Evolutionary conservation across 2,888 invertebrate species (phyloP).

Genomic region (Protonemura montana): DNA sequence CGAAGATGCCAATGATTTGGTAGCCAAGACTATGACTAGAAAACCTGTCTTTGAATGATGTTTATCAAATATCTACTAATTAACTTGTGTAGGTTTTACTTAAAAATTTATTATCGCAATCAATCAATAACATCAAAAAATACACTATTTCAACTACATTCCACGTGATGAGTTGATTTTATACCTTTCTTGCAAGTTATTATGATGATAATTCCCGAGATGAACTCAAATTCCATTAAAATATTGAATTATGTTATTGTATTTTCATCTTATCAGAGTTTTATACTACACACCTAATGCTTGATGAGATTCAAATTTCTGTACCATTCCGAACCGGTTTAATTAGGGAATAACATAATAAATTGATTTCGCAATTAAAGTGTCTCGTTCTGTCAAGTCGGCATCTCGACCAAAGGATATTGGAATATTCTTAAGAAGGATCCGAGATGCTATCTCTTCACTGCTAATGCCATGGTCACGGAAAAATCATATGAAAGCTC

Average conservation of each 20-base stretch:
- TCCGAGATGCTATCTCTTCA: neutral
- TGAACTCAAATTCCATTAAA: neutral
- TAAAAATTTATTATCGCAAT: neutral
- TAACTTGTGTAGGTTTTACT: neutral
- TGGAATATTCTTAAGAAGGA: neutral
- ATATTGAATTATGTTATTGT: neutral
- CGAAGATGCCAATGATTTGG: no score
- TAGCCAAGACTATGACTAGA: neutral
- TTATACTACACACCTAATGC: neutral
- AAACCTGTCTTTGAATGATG: neutral
- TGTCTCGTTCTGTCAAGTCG: neutral
- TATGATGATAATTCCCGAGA: neutral
- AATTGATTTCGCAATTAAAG: conserved; percentile 7
- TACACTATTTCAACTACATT: neutral
- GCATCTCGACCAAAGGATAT: neutral
- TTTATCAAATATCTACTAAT: neutral
- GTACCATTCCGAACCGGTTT: neutral
- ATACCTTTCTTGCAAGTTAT: neutral
- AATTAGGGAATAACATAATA: neutral
- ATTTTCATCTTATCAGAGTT: neutral
- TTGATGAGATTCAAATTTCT: neutral
- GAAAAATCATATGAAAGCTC: no score
- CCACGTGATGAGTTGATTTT: neutral
- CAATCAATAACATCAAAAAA: neutral
- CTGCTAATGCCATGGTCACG: neutral